Percentiles rank a stretch among this genome's conserved stretches.
These are phyloP conservation scores for Lepidurus arcticus DNA, from an alignment of 1,140 invertebrate genomes.

Conservation along the genomic window DNA sequence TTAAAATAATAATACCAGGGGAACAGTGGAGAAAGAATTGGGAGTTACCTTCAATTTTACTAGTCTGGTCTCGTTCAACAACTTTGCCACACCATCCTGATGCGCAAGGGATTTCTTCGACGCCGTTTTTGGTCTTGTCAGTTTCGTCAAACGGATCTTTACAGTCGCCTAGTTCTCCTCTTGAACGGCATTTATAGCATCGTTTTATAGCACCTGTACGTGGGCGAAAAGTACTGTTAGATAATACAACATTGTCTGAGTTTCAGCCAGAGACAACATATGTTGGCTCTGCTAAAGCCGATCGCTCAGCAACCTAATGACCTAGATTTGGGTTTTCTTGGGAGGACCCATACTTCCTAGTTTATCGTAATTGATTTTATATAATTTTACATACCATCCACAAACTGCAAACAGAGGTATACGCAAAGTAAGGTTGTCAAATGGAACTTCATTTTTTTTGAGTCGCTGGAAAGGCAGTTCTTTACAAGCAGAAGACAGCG, in stretches of 20 bases:
- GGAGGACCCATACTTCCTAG: too few relatives aligned
- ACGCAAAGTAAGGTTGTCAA: background rate
- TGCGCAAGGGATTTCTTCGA: constrained; percentile 72
- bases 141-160: constrained; percentile 66
- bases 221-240: constrained; percentile 41
- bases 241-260: background rate
- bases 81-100: constrained; percentile 91
- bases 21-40: background rate
- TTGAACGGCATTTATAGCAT: constrained; percentile 74
- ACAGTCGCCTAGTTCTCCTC: constrained; percentile 78
- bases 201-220: constrained; percentile 53
- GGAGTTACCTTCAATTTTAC: constrained; percentile 32
- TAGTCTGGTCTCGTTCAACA: constrained; percentile 58
- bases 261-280: background rate
- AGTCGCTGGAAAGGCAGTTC: background rate
- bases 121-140: constrained; percentile 47
- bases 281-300: background rate
- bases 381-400: too few relatives aligned
- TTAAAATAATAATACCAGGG: background rate
- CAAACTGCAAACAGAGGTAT: too few relatives aligned
- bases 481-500: background rate
- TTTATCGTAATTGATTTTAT: too few relatives aligned
- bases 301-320: too few relatives aligned
- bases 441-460: background rate
- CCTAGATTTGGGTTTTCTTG: too few relatives aligned